Conservation (phyloP, 2,888 invertebrate genomes). For the Hypselothyrea guttata region DNA sequence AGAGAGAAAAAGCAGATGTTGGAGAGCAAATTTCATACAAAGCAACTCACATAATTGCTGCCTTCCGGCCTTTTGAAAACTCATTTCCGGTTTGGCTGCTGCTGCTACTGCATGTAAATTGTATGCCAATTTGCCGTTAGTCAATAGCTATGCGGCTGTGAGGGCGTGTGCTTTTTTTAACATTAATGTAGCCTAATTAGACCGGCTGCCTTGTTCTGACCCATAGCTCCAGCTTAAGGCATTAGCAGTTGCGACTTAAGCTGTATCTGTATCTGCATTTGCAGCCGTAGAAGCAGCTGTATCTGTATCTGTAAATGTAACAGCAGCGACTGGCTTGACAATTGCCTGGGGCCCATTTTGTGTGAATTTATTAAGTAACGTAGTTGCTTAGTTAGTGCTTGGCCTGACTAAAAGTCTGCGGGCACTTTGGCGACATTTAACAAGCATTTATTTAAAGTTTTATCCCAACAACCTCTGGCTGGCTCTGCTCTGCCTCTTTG, state of each 20-base stretch:
- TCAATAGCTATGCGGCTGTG: conserved; percentile 40
- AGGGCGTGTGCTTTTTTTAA: conserved; percentile 46
- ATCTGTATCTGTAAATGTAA: conserved; percentile 10
- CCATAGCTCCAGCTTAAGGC: conserved; percentile 10
- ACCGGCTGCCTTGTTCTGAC: conserved; percentile 42
- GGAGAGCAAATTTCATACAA: conserved; percentile 38
- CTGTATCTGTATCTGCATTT: conserved; percentile 8
- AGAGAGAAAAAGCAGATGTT: neutral
- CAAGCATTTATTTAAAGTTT: conserved; percentile 66
- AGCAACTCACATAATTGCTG: conserved; percentile 64
- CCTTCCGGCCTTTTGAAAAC: conserved; percentile 74
- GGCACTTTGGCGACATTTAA: conserved; percentile 64
- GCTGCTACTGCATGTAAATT: conserved; percentile 44
- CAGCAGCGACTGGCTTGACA: conserved; percentile 18
- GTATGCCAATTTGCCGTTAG: conserved; percentile 62
- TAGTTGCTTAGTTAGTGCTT: conserved; percentile 20
- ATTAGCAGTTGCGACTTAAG: conserved; percentile 5
- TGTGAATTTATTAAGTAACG: conserved; percentile 57
- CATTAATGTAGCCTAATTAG: conserved; percentile 77
- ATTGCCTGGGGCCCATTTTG: conserved; percentile 49
- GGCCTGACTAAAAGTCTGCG: conserved; percentile 41
- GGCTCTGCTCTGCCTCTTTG: neutral
- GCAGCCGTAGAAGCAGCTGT: conserved; percentile 1
- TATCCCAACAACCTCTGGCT: conserved; percentile 2
- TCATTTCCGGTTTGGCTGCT: conserved; percentile 64